Evolutionary conservation across 1,140 invertebrate genomes (phyloP).

Genomic region (Papilio helenus): DNA sequence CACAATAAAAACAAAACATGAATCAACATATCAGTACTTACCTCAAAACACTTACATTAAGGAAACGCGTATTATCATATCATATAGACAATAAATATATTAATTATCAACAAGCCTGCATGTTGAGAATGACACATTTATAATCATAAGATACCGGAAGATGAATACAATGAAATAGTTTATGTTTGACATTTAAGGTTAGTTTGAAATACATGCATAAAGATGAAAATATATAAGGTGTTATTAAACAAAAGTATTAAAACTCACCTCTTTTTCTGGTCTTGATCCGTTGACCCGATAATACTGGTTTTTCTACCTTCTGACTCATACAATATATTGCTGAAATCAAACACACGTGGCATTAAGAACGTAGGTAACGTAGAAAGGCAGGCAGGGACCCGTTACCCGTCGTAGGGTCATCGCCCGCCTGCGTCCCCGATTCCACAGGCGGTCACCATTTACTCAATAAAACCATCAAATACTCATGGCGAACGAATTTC

Average conservation of each 20-base stretch:
- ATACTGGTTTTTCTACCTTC: constrained; percentile 99
- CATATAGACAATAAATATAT: background rate
- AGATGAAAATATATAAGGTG: background rate
- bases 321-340: constrained; percentile 99
- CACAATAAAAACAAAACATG: background rate
- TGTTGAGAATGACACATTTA: background rate
- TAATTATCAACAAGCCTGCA: background rate
- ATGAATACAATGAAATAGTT: background rate
- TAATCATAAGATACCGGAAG: background rate
- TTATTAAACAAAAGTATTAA: constrained; percentile 35
- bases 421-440: constrained; percentile 57
- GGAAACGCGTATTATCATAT: background rate
- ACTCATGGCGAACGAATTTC: constrained; percentile 59
- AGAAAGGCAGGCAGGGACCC: constrained; percentile 47
- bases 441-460: constrained; percentile 31
- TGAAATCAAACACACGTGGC: constrained; percentile 85
- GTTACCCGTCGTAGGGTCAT: constrained; percentile 62
- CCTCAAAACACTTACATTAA: background rate
- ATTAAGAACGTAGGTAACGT: constrained; percentile 57
- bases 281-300: constrained; percentile 99
- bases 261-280: constrained; percentile 98
- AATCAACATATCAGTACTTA: background rate
- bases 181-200: constrained; percentile 29
- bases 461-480: constrained; percentile 34
- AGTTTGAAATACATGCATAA: background rate